Base-by-base conservation (phyloP, 2,797 vertebrate species). In the Megaceryle alcyon region DNA sequence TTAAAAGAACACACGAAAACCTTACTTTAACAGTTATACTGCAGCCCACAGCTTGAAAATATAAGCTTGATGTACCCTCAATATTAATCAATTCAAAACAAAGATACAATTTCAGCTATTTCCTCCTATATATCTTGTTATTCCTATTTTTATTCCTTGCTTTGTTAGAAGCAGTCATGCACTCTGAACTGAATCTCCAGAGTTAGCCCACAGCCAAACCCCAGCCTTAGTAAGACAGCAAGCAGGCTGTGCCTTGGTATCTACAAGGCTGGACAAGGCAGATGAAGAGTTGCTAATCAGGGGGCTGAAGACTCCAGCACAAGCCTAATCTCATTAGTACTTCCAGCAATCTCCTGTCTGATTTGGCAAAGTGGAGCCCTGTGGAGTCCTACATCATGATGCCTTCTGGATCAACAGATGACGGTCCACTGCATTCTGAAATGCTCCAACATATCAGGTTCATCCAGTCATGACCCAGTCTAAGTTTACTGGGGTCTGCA, bases 381-480 rank as follows among this genome's bases (percentile, higher is more conserved):
- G 61, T 51, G 44, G 79, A 82, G 35, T 88, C 56, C 66, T 89
- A 64, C 12, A 85, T 39, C 46, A 76, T 0, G 17, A 64, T 84
- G 91, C 82, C 48, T 89, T 89, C 82, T 78, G 82, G 72, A 87
- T 65, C 84, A 88, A 92, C 12, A 78, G 76, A 29, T 8, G 91
- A 81, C 8, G 41, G 59, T 88, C 51, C 86, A 78, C 28, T 84
- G 73, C 75, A 46, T 88, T 90, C 60, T 53, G 77, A 82, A 88
- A 87, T 90, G 53, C 48, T 95, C 59, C 78, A 86, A 60, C 82
- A 81, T 71, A 91, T 60, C 63, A 87, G 86, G 84, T 41, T 86
- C 80, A 77, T 93, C 71, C 75, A 90, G 82, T 57, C 10, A 39
- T 16, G 61, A 94, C 54, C 68, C 70, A 86, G 29, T 65, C 63